Conservation (phyloP, 2,797 vertebrate genomes). For the Borostomias antarcticus region DNA sequence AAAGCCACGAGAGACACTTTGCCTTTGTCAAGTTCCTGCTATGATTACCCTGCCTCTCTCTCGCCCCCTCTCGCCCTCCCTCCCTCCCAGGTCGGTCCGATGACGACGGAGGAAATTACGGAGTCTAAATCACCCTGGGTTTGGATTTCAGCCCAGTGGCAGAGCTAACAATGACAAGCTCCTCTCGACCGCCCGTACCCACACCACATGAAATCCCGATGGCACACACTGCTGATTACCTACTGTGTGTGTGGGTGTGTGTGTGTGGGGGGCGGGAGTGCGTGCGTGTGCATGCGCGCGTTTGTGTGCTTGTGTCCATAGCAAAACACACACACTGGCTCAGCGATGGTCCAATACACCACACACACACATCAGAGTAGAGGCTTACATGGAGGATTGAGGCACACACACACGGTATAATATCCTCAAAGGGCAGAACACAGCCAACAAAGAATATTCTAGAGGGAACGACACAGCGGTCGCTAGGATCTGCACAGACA, state of each 20-base stretch:
- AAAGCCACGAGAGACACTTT: no score
- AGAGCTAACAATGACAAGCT: constrained; percentile 37
- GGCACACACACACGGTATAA: no score
- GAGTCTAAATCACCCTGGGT: constrained; percentile 28
- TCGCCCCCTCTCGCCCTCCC: neutral
- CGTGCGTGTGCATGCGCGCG: constrained; percentile 3
- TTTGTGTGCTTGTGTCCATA: neutral
- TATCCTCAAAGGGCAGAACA: no score
- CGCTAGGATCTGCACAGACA: no score
- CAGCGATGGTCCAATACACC: no score
- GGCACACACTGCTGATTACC: constrained; percentile 48
- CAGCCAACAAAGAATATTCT: no score
- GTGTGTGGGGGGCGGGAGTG: neutral
- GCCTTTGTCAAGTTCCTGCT: neutral
- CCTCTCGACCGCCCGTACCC: constrained; percentile 38
- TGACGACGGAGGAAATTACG: constrained; percentile 11
- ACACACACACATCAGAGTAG: no score
- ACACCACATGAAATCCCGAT: constrained; percentile 41
- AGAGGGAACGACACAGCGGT: no score
- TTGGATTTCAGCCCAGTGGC: constrained; percentile 40
- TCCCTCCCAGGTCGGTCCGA: constrained; percentile 29
- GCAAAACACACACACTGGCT: no score
- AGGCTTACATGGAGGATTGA: no score
- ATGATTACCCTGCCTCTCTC: neutral
- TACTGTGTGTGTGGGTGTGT: constrained; percentile 14